These are phyloP conservation scores for Danio kyathit DNA, from an alignment of 2,797 vertebrate species.

Conservation along the genomic window DNA sequence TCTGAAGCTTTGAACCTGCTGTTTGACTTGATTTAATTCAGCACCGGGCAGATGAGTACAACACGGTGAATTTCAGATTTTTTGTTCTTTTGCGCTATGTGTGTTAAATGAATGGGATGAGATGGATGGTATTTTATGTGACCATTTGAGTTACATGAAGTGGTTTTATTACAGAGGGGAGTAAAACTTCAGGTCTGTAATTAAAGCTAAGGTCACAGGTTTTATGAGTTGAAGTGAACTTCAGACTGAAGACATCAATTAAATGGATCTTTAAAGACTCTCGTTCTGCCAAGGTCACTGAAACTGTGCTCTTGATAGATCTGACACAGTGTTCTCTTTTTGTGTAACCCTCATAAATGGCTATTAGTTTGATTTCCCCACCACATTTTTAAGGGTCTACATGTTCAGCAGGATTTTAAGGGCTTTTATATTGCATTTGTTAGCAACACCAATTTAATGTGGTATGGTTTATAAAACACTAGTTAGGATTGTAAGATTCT, in stretches of 20 bases:
- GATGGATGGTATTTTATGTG: conserved; percentile 17
- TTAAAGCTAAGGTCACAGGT: conserved; percentile 51
- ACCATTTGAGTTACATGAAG: conserved; percentile 39
- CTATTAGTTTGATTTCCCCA: conserved; percentile 14
- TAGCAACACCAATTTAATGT: conserved; percentile 10
- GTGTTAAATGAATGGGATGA: conserved; percentile 22
- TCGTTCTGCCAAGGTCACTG: conserved; percentile 72
- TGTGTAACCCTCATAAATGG: conserved; percentile 33
- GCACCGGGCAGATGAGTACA: not conserved
- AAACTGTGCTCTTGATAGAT: conserved; percentile 68
- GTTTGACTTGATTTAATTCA: not conserved
- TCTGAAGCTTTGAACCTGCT: not conserved
- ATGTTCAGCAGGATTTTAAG: conserved; percentile 21
- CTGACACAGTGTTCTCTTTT: conserved; percentile 61
- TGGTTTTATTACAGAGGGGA: conserved; percentile 36
- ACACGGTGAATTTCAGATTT: not conserved
- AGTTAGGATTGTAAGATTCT: not conserved
- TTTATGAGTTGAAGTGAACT: conserved; percentile 46
- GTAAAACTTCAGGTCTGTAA: conserved; percentile 40
- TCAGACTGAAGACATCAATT: conserved; percentile 42
- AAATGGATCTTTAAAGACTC: conserved; percentile 67
- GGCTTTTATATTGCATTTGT: not conserved
- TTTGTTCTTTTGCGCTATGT: not conserved
- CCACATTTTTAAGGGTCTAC: not conserved
- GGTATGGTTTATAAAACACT: not conserved